These are phyloP conservation scores for Balearica regulorum DNA, from an alignment of 2,797 vertebrate species.

Conservation along the genomic window DNA sequence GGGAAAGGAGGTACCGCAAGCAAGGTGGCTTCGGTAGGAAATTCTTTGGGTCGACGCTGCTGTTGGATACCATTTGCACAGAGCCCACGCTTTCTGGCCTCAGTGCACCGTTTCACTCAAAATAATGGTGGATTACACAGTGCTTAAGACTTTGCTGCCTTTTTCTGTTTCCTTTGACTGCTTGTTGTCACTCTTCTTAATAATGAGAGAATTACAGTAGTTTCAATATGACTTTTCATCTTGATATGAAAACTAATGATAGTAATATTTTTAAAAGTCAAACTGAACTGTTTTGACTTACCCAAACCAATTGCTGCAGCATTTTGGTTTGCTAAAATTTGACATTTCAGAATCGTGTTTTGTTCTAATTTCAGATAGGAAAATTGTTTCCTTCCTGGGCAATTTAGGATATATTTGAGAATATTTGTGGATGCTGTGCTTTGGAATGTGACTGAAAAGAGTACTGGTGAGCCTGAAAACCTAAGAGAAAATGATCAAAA, in stretches of 20 bases:
- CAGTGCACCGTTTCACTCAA: not conserved
- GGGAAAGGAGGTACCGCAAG: not conserved
- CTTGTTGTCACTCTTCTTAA: not conserved
- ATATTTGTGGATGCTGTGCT: slow-evolving; percentile 34
- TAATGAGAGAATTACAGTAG: not conserved
- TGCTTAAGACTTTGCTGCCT: not conserved
- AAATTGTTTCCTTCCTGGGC: slow-evolving; percentile 58
- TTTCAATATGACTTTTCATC: slow-evolving; percentile 30
- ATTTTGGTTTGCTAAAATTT: slow-evolving; percentile 24
- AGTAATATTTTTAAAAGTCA: slow-evolving; percentile 36
- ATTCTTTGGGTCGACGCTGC: not conserved
- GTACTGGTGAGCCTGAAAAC: not conserved
- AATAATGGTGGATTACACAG: not conserved
- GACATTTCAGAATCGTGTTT: slow-evolving; percentile 34
- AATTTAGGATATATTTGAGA: slow-evolving; percentile 44
- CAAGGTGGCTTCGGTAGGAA: not conserved
- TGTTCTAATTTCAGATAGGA: slow-evolving; percentile 46
- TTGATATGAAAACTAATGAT: slow-evolving; percentile 44
- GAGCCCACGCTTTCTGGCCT: not conserved
- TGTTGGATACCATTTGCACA: not conserved
- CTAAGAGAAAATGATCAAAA: not conserved
- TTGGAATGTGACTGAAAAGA: slow-evolving; percentile 21
- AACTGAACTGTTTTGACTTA: slow-evolving; percentile 37
- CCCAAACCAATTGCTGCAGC: slow-evolving; percentile 37
- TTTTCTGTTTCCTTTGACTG: not conserved